Evolutionary conservation across 2,113 vertebrate species (phyloP), one percentile per base, ranked within the genome.

Genomic region (Pseudopodoces humilis): DNA sequence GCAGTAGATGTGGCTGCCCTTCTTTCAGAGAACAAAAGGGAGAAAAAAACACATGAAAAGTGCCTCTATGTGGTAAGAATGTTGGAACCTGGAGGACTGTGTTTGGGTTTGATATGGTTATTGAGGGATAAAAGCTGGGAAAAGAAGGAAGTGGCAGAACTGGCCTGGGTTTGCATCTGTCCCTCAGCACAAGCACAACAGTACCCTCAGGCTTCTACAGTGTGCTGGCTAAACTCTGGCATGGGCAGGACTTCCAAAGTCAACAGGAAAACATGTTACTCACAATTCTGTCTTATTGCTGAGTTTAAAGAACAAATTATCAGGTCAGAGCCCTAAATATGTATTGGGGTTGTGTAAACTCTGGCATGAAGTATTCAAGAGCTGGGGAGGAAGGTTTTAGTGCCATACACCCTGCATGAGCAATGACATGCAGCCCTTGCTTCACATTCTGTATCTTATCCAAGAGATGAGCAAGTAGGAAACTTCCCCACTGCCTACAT

Each of bases 381-480:
- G 6, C 1, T 37, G n/a, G 13, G 37, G 20, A 83, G 25, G 22
- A 84, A 1, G 3, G 3, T 25, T 31, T 76, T 14, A 41, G 21
- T 33, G 14, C 3, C 13, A 5, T 3, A 19, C 0, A 3, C 6
- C 4, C 10, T 55, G 5, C 8, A 22, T 11, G 18, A 75, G 12
- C 23, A 49, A 27, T 13, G 30, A 30, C 25, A 78, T 78, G 4
- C 25, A 92, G 10, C 6, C 13, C 41, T 69, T 39, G 20, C 28
- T 59, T 62, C 20, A 33, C 8, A 7, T 7, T 2, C 1, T 55
- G 8, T 3, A 16, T 50, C 91, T 84, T 59, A 39, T 59, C 30
- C 24, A 47, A 65, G 30, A 88, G 10, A 77, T 14, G 13, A 65
- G 2, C 2, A n/a, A 69, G 18, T 5, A 68, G 22, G 35, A 59